These are phyloP conservation scores for Apodemia zela DNA, from an alignment of 2,888 invertebrate species.

Conservation along the genomic window DNA sequence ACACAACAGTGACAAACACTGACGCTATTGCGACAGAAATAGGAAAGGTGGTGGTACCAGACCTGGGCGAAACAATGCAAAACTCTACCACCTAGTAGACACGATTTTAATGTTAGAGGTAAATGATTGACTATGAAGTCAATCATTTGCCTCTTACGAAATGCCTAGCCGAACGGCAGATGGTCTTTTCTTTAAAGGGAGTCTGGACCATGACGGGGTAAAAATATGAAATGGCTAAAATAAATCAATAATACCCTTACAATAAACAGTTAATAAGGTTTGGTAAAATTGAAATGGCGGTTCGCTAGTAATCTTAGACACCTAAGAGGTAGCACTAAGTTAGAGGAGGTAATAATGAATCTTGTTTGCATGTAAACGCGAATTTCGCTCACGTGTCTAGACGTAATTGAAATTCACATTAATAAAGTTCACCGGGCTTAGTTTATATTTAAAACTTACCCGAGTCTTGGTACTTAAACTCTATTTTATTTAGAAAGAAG, in stretches of 20 bases:
- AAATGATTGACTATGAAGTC: no score
- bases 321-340: conserved; percentile 6
- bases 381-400: conserved; percentile 56
- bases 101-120: no score
- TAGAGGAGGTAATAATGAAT: conserved; percentile 46
- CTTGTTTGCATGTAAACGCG: conserved; percentile 61
- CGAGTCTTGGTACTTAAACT: conserved; percentile 19
- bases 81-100: no score
- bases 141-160: no score
- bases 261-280: not conserved
- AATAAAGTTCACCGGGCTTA: conserved; percentile 42
- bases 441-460: conserved; percentile 2
- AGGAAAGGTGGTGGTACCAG: no score
- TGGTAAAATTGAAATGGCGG: conserved; percentile 1
- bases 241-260: not conserved
- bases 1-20: no score
- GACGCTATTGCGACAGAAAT: no score
- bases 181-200: no score
- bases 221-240: no score
- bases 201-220: no score
- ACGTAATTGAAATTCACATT: conserved; percentile 63
- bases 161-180: no score
- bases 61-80: no score
- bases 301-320: conserved; percentile 5
- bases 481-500: not conserved